Percentiles rank a stretch among this genome's conserved stretches.
Evolutionary conservation across 2,113 vertebrate genomes (phyloP).

Genomic region (Mormoops blainvillei): DNA sequence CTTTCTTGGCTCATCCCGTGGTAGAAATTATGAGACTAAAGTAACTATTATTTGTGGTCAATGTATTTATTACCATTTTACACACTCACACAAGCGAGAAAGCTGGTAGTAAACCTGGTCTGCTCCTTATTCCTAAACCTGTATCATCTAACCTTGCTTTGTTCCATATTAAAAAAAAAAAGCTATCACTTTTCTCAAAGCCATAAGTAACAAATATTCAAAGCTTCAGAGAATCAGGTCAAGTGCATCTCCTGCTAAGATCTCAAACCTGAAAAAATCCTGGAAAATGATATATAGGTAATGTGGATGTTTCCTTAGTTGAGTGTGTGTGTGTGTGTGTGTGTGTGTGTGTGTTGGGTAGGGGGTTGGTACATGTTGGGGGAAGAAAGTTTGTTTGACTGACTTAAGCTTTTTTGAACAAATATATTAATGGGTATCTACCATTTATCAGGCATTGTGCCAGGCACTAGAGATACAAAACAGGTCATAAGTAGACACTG

Average conservation of each 20-base stretch:
- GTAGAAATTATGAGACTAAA: background rate
- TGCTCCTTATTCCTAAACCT: background rate
- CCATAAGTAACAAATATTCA: background rate
- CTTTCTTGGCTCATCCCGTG: background rate
- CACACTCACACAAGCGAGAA: background rate
- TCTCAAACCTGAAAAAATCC: background rate
- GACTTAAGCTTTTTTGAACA: background rate
- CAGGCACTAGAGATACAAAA: background rate
- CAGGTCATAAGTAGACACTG: background rate
- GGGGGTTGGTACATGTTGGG: background rate
- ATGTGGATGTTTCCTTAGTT: background rate
- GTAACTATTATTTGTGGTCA: background rate
- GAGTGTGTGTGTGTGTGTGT: background rate
- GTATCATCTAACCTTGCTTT: background rate
- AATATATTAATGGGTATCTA: background rate
- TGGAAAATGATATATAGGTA: background rate
- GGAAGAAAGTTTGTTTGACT: background rate
- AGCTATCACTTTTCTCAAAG: background rate
- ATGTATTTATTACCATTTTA: background rate
- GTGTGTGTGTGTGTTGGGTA: background rate
- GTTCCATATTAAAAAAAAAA: background rate
- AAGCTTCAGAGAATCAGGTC: background rate
- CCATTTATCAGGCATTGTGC: background rate
- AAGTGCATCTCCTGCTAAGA: background rate
- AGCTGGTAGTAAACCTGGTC: background rate